Evolutionary conservation across 2,888 invertebrate genomes (phyloP), one percentile per base, ranked within the genome.

Genomic region (Tineola bisselliella): DNA sequence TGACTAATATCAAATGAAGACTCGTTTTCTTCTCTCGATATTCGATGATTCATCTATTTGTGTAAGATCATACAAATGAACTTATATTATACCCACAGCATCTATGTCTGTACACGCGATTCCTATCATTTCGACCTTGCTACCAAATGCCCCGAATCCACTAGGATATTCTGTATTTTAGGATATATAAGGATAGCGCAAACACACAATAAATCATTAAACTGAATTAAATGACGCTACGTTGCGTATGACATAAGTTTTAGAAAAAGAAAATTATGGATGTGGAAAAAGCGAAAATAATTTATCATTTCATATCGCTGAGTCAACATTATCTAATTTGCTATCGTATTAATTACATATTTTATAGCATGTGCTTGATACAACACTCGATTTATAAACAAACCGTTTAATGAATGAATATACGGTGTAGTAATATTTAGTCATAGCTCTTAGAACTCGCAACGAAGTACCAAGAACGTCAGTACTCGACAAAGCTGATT

Each of bases 391-490:
- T 48, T 48, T 15, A 48, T 25, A 54, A 54, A 54, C 25, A 54
- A 25, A 54, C 52, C 12, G 18, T 54, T 25, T 18, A 54, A 54
- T 54, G 54, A 54, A 54, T 54, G 54, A 54, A 25, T 54, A n/a
- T 25, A 25, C 48, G 17, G 13, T 48, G 48, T 48, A 48, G 48
- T 48, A 48, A n/a, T 5, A 48, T n/a, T 54, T 54, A 54, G 54
- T 54, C 54, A 54, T 54, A 54, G 54, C 25, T 54, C 54, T 54
- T 13, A 18, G 54, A 54, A 54, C 54, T 54, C 25, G 54, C 17
- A 12, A 54, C 25, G n/a, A 12, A 54, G 25, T 54, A 25, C 54
- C 25, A 6, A 54, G 54, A 54, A 54, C 13, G 6, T n/a, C 13
- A 15, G 15, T 3, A 48, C 48, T 48, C 17, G 48, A 48, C 48